Evolutionary conservation across 2,797 vertebrate species (phyloP).

Genomic region (Coregonus ussuriensis): DNA sequence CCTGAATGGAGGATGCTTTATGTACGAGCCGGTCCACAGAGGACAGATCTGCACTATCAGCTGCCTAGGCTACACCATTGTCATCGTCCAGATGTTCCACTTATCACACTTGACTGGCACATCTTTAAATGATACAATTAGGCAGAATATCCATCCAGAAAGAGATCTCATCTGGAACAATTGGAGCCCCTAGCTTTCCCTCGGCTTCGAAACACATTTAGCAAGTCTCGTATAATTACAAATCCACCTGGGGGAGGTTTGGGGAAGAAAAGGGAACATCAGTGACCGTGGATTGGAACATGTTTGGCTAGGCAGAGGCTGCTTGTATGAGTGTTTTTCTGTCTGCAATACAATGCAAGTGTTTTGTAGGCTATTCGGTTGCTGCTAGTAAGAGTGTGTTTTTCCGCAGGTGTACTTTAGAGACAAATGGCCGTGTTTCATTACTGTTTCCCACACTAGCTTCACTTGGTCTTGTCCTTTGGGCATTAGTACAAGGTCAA

Average conservation of each 20-base stretch:
- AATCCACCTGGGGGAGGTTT: conserved; percentile 8
- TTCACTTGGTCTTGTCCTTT: conserved; percentile 13
- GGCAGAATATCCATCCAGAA: neutral
- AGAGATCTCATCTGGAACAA: neutral
- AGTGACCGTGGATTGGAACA: neutral
- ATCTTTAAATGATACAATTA: neutral
- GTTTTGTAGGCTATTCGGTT: neutral
- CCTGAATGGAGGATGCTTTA: too few species aligned
- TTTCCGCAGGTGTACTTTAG: neutral
- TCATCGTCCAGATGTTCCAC: neutral
- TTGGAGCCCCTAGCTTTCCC: neutral
- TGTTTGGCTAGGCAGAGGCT: conserved; percentile 2
- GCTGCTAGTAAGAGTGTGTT: neutral
- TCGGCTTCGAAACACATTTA: neutral
- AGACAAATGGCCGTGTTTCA: conserved; percentile 4
- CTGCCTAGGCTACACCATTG: too few species aligned
- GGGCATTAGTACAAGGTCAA: conserved; percentile 5
- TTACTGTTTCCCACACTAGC: conserved; percentile 10
- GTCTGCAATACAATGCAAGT: neutral
- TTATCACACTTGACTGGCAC: neutral
- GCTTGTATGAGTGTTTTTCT: neutral
- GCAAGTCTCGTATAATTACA: neutral
- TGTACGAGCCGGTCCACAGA: too few species aligned
- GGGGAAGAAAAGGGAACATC: neutral
- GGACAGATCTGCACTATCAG: too few species aligned